Percentiles rank a stretch among this genome's conserved stretches.
Conservation (phyloP, 2,888 invertebrate genomes). For the Erannis defoliaria region DNA sequence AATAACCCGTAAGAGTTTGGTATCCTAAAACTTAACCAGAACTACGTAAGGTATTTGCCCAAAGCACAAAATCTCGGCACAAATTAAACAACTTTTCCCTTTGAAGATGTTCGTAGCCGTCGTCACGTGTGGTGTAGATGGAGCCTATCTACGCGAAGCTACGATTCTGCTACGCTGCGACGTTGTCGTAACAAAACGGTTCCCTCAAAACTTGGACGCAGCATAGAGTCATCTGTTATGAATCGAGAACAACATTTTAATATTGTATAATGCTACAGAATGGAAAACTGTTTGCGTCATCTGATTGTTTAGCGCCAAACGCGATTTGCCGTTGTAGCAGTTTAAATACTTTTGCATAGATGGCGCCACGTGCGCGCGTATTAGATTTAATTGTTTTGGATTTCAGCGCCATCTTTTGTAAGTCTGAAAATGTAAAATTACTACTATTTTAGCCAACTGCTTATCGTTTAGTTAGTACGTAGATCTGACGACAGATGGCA, state of each 20-base stretch:
- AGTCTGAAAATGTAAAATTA: neutral
- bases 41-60: neutral
- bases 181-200: neutral
- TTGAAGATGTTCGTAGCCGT: neutral
- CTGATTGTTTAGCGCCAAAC: no score
- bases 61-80: conserved; percentile 2
- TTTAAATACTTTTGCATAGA: neutral
- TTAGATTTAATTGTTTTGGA: neutral
- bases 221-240: neutral
- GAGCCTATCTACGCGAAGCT: conserved; percentile 12
- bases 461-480: neutral
- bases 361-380: no score
- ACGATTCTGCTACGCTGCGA: neutral
- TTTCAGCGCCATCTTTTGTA: neutral
- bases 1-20: neutral
- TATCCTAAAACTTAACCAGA: neutral
- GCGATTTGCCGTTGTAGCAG: neutral
- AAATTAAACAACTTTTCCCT: conserved; percentile 16
- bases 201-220: neutral
- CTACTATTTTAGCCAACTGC: neutral
- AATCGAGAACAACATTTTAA: neutral
- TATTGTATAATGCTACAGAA: no score
- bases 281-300: no score
- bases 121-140: neutral
- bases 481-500: neutral